A percentile compares a stretch with the other conserved stretches of the same genome.
Conservation (phyloP, 2,888 invertebrate species). For the Xiphydria camelus region DNA sequence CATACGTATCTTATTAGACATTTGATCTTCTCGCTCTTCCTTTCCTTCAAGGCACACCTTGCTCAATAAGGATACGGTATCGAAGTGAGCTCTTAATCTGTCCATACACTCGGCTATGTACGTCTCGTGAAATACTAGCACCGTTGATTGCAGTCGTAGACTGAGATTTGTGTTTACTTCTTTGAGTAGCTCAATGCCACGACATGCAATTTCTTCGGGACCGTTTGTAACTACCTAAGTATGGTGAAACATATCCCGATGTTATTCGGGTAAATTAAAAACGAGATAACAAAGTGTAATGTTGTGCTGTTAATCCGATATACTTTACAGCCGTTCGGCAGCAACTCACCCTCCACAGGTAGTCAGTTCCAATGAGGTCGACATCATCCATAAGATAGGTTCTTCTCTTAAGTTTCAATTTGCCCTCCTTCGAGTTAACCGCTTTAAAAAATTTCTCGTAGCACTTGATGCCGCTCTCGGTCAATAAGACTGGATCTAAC, state of each 20-base stretch:
- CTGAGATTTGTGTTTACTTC: slow-evolving; percentile 95
- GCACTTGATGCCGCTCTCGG: slow-evolving; percentile 94
- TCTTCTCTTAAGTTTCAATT: slow-evolving; percentile 83
- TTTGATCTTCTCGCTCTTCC: slow-evolving; percentile 58
- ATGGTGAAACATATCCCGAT: too few relatives aligned
- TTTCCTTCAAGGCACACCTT: slow-evolving; percentile 53
- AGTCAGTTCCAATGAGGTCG: slow-evolving; percentile 94
- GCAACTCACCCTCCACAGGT: slow-evolving; percentile 85
- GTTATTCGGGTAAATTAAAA: not conserved
- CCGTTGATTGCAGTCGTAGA: slow-evolving; percentile 76
- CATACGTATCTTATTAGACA: slow-evolving; percentile 61
- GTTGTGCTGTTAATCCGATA: not conserved
- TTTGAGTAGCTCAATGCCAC: slow-evolving; percentile 88
- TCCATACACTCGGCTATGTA: slow-evolving; percentile 92
- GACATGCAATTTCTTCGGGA: slow-evolving; percentile 88
- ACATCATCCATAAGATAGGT: slow-evolving; percentile 89
- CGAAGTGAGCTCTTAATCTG: slow-evolving; percentile 82
- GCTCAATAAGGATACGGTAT: slow-evolving; percentile 73
- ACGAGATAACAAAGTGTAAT: slow-evolving; percentile 3
- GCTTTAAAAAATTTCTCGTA: slow-evolving; percentile 89
- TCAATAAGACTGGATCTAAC: slow-evolving; percentile 86
- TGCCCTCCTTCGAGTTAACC: slow-evolving; percentile 93
- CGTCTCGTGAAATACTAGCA: slow-evolving; percentile 85
- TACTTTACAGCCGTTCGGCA: slow-evolving; percentile 3
- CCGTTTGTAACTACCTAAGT: slow-evolving; percentile 87